Evolutionary conservation across 2,113 vertebrate genomes (phyloP), one percentile per base, ranked within the genome.

Genomic region (Percopsis transmontana): DNA sequence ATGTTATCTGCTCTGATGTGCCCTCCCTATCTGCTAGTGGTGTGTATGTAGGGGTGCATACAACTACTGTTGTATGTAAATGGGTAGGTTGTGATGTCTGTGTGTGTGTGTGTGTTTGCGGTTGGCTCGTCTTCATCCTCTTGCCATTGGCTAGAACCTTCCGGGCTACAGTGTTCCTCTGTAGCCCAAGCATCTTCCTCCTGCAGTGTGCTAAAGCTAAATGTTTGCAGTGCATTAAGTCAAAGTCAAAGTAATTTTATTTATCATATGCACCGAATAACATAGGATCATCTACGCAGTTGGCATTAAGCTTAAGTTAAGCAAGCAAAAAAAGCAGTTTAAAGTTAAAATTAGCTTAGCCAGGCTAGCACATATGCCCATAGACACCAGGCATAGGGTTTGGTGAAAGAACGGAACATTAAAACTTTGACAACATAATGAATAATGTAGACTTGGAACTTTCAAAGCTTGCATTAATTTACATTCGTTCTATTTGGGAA

Each of bases 121-220:
- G 24, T 38, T 20, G 8, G 12, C 20, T 38, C 9, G 38, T 47
- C 54, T 14, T 54, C 7, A 7, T 53, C 38, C 40, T 45, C 53
- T 45, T 52, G 58, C 76, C 66, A 71, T 68, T 70, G 41, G 55
- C 68, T 58, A 45, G 44, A 55, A 52, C 27, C 8, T 4, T 33
- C 5, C 27, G 2, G 8, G 39, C 38, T 62, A 21, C 68, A 59
- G 44, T 47, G 54, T 59, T 61, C 23, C 16, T 7, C 40, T 48
- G 67, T 60, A 47, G 55, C 19, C 47, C 55, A 42, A 66, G 73
- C 80, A 80, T 75, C 77, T 64, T 58, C 67, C 74, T 60, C 52
- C 41, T 55, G 15, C 19, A 38, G 53, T 53, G 20, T 45, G 23
- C 23, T 9, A 15, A 20, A 68, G 14, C 56, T 40, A 42, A 55